phyloP scores from a whole-genome alignment of 1,140 invertebrate genomes.

The Penaeus indicus region DNA sequence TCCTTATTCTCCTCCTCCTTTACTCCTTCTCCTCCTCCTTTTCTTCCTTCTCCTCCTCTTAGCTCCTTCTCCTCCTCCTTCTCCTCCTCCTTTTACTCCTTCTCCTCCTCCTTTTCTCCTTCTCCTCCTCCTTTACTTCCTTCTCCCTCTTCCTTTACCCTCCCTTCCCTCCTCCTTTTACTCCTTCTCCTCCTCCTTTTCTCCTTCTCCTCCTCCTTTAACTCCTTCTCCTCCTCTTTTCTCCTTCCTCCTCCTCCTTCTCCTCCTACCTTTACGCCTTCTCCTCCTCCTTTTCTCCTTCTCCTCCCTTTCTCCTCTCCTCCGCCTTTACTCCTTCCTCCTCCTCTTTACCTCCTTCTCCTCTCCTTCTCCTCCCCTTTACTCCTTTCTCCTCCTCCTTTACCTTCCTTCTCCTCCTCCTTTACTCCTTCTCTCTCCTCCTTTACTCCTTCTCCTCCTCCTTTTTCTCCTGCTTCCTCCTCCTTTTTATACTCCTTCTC shows the following conservation, averaged over 20 bases:
- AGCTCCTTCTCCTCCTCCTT: background rate
- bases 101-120: background rate
- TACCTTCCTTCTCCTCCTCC: too few species aligned
- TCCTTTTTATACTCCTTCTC: too few species aligned
- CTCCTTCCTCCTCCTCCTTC: background rate
- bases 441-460: conserved; percentile 1
- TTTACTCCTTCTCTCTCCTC: too few species aligned
- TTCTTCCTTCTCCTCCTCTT: background rate
- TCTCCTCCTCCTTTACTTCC: background rate
- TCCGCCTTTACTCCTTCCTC: background rate
- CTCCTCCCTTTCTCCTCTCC: too few species aligned
- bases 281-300: background rate
- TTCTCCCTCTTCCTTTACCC: too few species aligned
- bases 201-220: background rate
- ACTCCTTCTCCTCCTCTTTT: too few species aligned
- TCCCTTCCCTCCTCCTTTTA: conserved; percentile 1
- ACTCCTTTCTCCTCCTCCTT: too few species aligned
- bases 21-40: background rate
- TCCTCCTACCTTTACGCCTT: background rate
- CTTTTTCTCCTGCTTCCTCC: too few species aligned
- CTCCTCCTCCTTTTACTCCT: background rate
- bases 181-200: background rate
- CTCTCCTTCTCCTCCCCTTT: too few species aligned
- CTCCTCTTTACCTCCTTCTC: background rate
- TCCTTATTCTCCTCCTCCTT: background rate